These are phyloP conservation scores for Cataglyphis albicans DNA, from an alignment of 2,888 invertebrate species.

Conservation along the genomic window DNA sequence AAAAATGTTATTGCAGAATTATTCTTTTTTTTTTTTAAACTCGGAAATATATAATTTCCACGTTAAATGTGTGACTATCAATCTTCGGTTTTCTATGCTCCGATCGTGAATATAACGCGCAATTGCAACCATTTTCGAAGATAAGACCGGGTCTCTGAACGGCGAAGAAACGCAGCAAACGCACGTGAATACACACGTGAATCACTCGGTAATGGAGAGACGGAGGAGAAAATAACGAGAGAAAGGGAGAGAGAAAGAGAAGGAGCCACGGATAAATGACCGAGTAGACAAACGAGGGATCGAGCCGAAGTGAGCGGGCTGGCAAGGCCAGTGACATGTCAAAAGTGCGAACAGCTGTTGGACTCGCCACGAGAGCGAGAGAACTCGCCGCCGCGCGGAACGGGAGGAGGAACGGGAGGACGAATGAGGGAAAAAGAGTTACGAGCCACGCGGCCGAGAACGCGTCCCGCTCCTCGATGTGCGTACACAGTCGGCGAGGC, in stretches of 20 bases:
- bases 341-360: slow-evolving; percentile 75
- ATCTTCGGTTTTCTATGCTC: neutral
- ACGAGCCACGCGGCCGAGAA: slow-evolving; percentile 56
- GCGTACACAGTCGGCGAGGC: slow-evolving; percentile 38
- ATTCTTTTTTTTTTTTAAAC: neutral
- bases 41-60: neutral
- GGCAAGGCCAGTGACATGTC: slow-evolving; percentile 74
- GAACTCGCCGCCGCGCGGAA: slow-evolving; percentile 27
- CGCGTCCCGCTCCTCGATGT: slow-evolving; percentile 28
- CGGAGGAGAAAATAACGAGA: slow-evolving; percentile 27
- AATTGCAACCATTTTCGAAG: slow-evolving; percentile 17
- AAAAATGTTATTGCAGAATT: neutral
- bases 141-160: slow-evolving; percentile 37
- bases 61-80: neutral
- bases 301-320: slow-evolving; percentile 60
- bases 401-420: slow-evolving; percentile 14
- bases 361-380: slow-evolving; percentile 37
- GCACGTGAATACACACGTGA: slow-evolving; percentile 70
- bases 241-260: slow-evolving; percentile 26
- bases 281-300: slow-evolving; percentile 57
- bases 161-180: slow-evolving; percentile 40
- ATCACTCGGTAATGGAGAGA: slow-evolving; percentile 56
- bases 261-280: slow-evolving; percentile 61
- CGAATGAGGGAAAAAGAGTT: slow-evolving; percentile 52
- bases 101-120: slow-evolving; percentile 2